A percentile compares a stretch with the other conserved stretches of the same genome.
These are phyloP conservation scores for Pachymerium ferrugineum DNA, from an alignment of 2,888 invertebrate species.

Conservation along the genomic window DNA sequence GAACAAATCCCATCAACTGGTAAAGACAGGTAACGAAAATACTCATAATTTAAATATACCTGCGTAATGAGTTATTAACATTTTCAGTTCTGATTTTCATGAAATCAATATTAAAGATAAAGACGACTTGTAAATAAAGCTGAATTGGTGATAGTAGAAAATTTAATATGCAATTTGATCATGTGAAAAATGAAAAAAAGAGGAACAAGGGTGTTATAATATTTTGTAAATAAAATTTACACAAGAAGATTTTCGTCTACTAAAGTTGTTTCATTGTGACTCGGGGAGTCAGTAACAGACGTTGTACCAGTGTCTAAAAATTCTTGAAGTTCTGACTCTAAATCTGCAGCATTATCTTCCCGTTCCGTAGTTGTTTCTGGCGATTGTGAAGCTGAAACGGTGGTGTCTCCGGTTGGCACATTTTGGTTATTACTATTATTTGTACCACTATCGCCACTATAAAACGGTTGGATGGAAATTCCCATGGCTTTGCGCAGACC, in stretches of 20 bases:
- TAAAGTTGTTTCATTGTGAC: constrained; percentile 22
- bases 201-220: too few species aligned
- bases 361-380: neutral
- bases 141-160: too few species aligned
- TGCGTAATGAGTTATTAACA: too few species aligned
- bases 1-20: too few species aligned
- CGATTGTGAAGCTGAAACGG: neutral
- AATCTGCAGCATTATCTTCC: constrained; percentile 33
- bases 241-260: constrained; percentile 31
- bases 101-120: too few species aligned
- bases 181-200: neutral
- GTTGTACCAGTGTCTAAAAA: constrained; percentile 35
- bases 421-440: neutral
- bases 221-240: neutral
- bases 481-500: constrained; percentile 56
- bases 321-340: constrained; percentile 36
- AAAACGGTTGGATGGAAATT: constrained; percentile 36
- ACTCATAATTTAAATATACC: too few species aligned
- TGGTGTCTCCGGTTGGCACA: neutral
- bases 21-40: too few species aligned
- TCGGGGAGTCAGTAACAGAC: constrained; percentile 33
- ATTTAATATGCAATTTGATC: neutral
- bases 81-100: too few species aligned
- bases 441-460: neutral
- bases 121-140: too few species aligned